Percentiles rank a stretch among this genome's conserved stretches.
Evolutionary conservation across 2,113 vertebrate genomes (phyloP).

Genomic region (Strix uralensis): DNA sequence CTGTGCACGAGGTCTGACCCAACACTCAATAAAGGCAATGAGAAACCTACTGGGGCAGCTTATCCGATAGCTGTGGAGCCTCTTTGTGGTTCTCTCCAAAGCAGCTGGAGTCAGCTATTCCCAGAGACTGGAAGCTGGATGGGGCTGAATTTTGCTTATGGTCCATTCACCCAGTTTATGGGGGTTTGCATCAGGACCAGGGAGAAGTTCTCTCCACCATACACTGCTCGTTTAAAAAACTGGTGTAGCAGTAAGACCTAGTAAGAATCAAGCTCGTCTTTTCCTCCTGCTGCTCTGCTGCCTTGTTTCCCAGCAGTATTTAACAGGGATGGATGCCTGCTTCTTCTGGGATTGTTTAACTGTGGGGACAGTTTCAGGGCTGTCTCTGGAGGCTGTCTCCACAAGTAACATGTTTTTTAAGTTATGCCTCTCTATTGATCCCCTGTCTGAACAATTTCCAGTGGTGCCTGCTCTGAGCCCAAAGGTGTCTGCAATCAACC

Average conservation of each 20-base stretch:
- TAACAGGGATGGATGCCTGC: neutral
- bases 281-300: neutral
- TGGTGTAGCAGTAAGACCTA: neutral
- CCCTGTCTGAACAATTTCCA: neutral
- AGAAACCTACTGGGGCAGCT: conserved; percentile 1
- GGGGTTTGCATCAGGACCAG: neutral
- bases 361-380: neutral
- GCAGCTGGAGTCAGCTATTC: neutral
- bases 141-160: neutral
- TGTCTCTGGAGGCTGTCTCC: neutral
- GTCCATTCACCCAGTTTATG: neutral
- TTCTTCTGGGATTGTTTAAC: neutral
- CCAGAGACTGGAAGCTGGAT: neutral
- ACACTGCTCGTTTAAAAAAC: neutral
- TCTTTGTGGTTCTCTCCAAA: neutral
- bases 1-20: neutral
- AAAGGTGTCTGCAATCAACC: neutral
- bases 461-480: neutral
- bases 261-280: neutral
- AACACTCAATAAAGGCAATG: neutral
- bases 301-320: neutral
- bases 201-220: neutral
- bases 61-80: neutral
- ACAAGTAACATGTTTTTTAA: neutral
- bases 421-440: neutral